Conservation (phyloP, 2,113 vertebrate genomes). For the Nyctereutes procyonoides region DNA sequence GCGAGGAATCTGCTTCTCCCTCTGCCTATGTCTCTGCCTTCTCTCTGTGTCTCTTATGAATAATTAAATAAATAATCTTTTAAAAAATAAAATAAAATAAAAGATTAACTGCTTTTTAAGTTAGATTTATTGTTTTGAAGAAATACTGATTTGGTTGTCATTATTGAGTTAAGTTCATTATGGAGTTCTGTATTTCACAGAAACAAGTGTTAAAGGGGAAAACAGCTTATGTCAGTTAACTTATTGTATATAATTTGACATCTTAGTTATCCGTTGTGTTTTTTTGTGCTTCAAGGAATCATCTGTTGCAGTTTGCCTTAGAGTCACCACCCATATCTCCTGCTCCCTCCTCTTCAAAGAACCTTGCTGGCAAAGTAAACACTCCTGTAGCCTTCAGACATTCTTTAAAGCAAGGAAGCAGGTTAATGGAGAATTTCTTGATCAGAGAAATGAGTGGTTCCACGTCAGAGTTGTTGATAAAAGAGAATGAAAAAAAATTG, state of each 20-base stretch:
- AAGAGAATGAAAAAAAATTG: conserved; percentile 33
- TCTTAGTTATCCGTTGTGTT: not conserved
- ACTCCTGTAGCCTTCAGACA: conserved; percentile 44
- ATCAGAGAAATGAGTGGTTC: conserved; percentile 66
- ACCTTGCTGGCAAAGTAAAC: conserved; percentile 77
- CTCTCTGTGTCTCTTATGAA: too few relatives aligned
- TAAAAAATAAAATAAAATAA: too few relatives aligned
- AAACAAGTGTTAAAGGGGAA: not conserved
- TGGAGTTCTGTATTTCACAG: not conserved
- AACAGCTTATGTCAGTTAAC: not conserved
- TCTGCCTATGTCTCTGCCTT: too few relatives aligned
- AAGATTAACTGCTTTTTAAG: not conserved
- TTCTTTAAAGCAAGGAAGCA: conserved; percentile 76
- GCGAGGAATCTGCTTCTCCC: too few relatives aligned
- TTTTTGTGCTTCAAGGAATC: conserved; percentile 86
- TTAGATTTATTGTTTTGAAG: conserved; percentile 40
- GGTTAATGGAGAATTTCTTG: conserved; percentile 83
- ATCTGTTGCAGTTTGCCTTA: conserved; percentile 87
- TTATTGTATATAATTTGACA: not conserved
- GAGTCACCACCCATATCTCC: conserved; percentile 88
- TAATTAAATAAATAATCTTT: too few relatives aligned
- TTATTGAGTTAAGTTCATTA: not conserved
- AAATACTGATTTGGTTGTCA: conserved; percentile 15
- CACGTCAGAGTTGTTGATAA: not conserved
- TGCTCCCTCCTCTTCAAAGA: conserved; percentile 71